Evolutionary conservation across 2,797 vertebrate genomes (phyloP), one percentile per base, ranked within the genome.

Genomic region (Alosa sapidissima): DNA sequence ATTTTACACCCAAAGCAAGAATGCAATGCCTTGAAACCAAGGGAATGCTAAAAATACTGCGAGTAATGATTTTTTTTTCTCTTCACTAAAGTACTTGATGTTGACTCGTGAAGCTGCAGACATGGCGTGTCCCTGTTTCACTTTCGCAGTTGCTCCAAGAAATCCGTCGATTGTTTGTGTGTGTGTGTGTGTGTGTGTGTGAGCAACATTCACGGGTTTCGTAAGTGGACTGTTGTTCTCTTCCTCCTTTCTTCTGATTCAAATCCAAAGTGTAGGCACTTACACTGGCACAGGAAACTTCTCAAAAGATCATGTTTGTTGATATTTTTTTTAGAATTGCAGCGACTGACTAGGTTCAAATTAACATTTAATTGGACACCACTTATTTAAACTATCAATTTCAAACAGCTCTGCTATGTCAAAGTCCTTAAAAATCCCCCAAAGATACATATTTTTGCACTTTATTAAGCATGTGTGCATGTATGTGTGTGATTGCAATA

Each of bases 1-100:
- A 92, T 94, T 94, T 94, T 93, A 96, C 95, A 96, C 93, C 93
- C 94, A 96, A 96, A 96, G 95, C 95, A 95, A 95, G 92, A 94
- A 94, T 91, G 86, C 95, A 95, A 95, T 93, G 92, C 92, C 91
- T 92, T 94, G 94, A 94, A 96, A 94, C 86, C 87, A 95, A 93
- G 92, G 92, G 94, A 93, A 95, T 95, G 94, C 93, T 95, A 93
- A 95, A 95, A 95, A 95, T 94, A 95, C 94, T 94, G 93, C 92
- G 91, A 92, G 91, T 92, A 94, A 94, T 94, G 94, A 92, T 94
- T 19, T 75, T 75, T 41, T 41, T 16, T 7, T 75, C 9, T 68
- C 11, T 75, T 75, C 33, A 65, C 62, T 92, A 94, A 91, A 90
- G 13, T 93, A 93, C 91, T 89, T 90, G 89, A 94, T 92, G 93